Conservation (phyloP, 2,888 invertebrate species). For the Syritta pipiens region DNA sequence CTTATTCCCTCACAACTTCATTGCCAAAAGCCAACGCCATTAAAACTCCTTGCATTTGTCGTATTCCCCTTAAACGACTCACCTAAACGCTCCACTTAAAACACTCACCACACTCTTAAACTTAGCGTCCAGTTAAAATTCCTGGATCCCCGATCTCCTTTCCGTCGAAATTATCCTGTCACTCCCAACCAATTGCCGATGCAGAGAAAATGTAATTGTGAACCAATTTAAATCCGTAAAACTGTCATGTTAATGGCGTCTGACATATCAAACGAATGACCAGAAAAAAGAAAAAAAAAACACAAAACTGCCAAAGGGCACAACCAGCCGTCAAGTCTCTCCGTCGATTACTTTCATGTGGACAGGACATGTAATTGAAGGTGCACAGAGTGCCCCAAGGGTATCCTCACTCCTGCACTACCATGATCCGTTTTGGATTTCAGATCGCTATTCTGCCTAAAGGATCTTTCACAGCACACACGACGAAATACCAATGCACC, state of each 20-base stretch:
- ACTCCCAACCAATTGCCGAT: background rate
- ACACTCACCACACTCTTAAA: no score
- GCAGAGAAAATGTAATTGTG: constrained; percentile 13
- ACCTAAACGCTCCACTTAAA: no score
- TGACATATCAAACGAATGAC: constrained; percentile 25
- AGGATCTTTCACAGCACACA: no score
- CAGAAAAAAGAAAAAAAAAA: constrained; percentile 19
- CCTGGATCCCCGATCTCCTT: no score
- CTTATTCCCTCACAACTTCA: no score
- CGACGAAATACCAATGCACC: background rate
- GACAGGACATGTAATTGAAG: constrained; percentile 48
- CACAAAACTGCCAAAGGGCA: constrained; percentile 27
- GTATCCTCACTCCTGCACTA: background rate
- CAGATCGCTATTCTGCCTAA: constrained; percentile 43
- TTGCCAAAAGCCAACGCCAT: no score
- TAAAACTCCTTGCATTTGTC: no score
- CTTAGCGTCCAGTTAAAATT: no score
- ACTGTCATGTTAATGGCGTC: constrained; percentile 27
- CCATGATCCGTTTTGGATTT: constrained; percentile 26
- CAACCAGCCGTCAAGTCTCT: background rate
- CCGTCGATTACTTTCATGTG: constrained; percentile 22
- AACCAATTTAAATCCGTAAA: constrained; percentile 42
- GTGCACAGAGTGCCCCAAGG: no score
- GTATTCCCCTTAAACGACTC: no score
- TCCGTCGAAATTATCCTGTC: constrained; percentile 6